Evolutionary conservation across 2,888 invertebrate genomes (phyloP).

Genomic region (Agrenia bidenticulata): DNA sequence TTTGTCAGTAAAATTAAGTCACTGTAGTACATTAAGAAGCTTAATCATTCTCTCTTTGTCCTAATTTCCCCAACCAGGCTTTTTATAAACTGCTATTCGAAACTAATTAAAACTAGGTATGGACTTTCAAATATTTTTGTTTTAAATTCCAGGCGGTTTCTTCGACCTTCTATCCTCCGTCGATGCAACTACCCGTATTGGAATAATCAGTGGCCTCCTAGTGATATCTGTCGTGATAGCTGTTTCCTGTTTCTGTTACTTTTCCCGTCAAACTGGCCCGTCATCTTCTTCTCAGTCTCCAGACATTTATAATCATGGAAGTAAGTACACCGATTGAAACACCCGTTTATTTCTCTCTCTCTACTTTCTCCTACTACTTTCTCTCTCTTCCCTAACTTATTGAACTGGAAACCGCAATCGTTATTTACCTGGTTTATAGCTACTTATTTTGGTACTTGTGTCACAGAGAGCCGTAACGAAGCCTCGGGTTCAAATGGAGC

Average conservation of each 20-base stretch:
- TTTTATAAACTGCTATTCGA: not conserved
- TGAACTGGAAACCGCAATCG: not conserved
- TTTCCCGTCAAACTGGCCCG: slow-evolving; percentile 43
- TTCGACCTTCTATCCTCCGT: slow-evolving; percentile 46
- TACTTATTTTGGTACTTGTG: not conserved
- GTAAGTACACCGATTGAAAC: slow-evolving; percentile 39
- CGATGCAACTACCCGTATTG: slow-evolving; percentile 47
- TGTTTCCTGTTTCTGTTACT: slow-evolving; percentile 50
- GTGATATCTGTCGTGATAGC: slow-evolving; percentile 53
- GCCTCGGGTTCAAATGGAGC: slow-evolving; percentile 52
- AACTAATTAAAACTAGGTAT: not conserved
- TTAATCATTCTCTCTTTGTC: not conserved
- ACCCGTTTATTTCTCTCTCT: no score
- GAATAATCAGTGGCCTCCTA: slow-evolving; percentile 48
- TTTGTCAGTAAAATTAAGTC: slow-evolving; percentile 3
- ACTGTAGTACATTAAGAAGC: not conserved
- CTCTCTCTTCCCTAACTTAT: not conserved
- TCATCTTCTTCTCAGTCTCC: slow-evolving; percentile 43
- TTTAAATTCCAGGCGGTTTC: slow-evolving; percentile 45
- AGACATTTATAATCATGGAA: slow-evolving; percentile 52
- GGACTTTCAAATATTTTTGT: not conserved
- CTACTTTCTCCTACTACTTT: not conserved
- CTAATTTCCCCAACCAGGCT: not conserved
- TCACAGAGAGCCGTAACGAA: slow-evolving; percentile 49
- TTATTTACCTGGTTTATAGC: not conserved